A percentile compares a stretch with the other conserved stretches of the same genome.
Conservation (phyloP, 2,113 vertebrate genomes). For the Campylomormyrus numenius region DNA sequence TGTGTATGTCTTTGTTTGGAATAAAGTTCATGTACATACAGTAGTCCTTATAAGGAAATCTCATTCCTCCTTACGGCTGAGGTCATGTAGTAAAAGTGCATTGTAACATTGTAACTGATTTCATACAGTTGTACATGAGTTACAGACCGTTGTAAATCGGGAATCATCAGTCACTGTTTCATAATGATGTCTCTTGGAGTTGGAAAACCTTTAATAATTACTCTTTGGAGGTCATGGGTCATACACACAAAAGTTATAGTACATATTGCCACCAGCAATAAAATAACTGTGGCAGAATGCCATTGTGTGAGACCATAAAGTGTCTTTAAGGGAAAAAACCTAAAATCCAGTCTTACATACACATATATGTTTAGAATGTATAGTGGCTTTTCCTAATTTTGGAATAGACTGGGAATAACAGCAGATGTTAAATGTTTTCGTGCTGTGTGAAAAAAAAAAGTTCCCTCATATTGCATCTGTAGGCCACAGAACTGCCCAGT, state of each 20-base stretch:
- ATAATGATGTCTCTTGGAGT: constrained; percentile 28
- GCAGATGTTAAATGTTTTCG: constrained; percentile 12
- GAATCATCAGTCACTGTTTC: constrained; percentile 43
- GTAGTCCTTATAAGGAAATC: neutral
- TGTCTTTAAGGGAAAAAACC: neutral
- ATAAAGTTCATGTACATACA: neutral
- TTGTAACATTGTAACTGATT: constrained; percentile 31
- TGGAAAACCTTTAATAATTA: neutral
- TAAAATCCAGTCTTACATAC: neutral
- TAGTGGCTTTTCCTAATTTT: neutral
- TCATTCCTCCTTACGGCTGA: neutral
- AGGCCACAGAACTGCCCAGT: neutral
- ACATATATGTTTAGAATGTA: neutral
- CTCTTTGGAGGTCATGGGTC: neutral
- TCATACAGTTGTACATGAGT: constrained; percentile 37
- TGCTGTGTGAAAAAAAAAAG: neutral
- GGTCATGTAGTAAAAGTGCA: constrained; percentile 26
- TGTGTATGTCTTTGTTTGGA: neutral
- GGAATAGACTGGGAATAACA: neutral
- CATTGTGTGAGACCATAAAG: neutral
- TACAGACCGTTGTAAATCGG: constrained; percentile 37
- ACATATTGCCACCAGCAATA: neutral
- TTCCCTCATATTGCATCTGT: constrained; percentile 7
- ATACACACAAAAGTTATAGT: neutral
- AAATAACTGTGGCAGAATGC: neutral